phyloP scores from a whole-genome alignment of 2,888 invertebrate species.

The Chymomyza amoena region DNA sequence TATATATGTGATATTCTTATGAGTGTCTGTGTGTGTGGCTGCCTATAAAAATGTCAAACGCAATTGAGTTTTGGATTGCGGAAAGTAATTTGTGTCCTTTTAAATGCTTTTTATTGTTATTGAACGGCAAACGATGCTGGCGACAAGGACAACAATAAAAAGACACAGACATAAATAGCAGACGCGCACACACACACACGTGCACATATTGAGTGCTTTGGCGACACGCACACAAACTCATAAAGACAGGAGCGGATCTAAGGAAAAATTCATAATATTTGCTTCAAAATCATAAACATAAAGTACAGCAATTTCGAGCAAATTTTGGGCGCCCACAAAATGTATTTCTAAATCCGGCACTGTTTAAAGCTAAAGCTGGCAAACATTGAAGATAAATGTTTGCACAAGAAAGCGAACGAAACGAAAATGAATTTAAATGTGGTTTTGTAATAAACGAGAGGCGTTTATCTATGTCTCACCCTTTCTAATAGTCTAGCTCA shows the following conservation, averaged over 20 bases:
- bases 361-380: conserved; percentile 21
- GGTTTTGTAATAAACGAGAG: conserved; percentile 59
- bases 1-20: conserved; percentile 6
- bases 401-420: conserved; percentile 33
- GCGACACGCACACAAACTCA: conserved; percentile 18
- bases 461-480: conserved; percentile 40
- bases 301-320: no score
- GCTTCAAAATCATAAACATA: no score
- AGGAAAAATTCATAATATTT: no score
- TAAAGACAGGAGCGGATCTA: neutral
- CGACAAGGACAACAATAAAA: conserved; percentile 4
- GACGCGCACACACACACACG: conserved; percentile 8
- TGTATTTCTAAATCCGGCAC: neutral
- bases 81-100: conserved; percentile 65
- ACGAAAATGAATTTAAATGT: conserved; percentile 70
- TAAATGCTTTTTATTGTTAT: conserved; percentile 68
- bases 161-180: neutral
- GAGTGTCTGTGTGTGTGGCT: conserved; percentile 8
- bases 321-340: no score
- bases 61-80: conserved; percentile 41
- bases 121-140: conserved; percentile 27
- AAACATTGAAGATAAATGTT: conserved; percentile 61
- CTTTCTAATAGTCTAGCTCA: conserved; percentile 19
- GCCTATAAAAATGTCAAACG: conserved; percentile 51
- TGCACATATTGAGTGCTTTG: neutral